Base-by-base conservation (phyloP, 1,140 invertebrate genomes). In the Neoseiulus cucumeris region DNA sequence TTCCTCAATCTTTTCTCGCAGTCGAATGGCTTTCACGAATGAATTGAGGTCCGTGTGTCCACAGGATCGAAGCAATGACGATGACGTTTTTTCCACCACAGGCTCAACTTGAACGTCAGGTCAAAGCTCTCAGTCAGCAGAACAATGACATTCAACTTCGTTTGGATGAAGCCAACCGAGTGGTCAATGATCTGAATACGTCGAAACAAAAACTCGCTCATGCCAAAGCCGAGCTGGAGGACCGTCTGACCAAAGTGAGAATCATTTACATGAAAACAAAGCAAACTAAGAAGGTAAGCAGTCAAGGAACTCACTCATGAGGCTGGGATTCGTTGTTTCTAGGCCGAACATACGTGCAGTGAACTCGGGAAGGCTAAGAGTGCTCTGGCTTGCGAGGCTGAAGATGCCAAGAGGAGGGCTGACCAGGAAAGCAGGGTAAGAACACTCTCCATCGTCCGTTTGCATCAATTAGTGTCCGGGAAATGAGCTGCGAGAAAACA, bases 391-490 rank as follows among this genome's bases (percentile, higher is more conserved):
- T 66, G 20, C 67, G 75, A 78, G 67, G 72, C 79, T 18, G 77
- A 80, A 66, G 79, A 80, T 65, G 75, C 75, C 44, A 73, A 74
- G 65, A 72, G 76, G 41, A 70, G 70, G 44, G 72, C 76, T 42
- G 78, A 79, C 59, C 78, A 79, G 51, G 78, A 79, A 69, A 66
- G 65, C 42, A 72, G 78, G 64, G 73, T 75, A 68, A 68, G 71
- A 39, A n/a, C n/a, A n/a, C n/a, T n/a, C n/a, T n/a, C n/a, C n/a
- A n/a, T n/a, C n/a, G n/a, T n/a, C n/a, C n/a, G n/a, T n/a, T n/a
- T n/a, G n/a, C n/a, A n/a, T n/a, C n/a, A n/a, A n/a, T n/a, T n/a
- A n/a, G n/a, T n/a, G n/a, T n/a, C n/a, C n/a, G n/a, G n/a, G n/a
- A n/a, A n/a, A n/a, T n/a, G n/a, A n/a, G n/a, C 4, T 39, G 33